Conservation (phyloP, 2,113 vertebrate species). For the Monarcha castaneiventris region DNA sequence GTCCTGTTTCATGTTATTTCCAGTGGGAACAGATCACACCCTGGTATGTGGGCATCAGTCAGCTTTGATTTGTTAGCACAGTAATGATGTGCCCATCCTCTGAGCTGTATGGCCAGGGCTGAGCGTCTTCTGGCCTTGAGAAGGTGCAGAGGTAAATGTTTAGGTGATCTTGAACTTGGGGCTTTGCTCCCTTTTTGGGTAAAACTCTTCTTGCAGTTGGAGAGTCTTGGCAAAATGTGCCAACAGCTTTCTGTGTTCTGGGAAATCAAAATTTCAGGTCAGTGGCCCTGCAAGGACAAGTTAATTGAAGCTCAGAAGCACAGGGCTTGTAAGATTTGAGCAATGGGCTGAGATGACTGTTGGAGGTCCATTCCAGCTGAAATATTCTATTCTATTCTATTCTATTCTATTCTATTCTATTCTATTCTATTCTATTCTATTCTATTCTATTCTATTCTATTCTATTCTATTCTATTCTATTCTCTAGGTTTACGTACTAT, state of each 20-base stretch:
- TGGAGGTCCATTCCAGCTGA: background rate
- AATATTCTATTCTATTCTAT: background rate
- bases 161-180: background rate
- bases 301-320: background rate
- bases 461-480: background rate
- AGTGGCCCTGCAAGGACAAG: background rate
- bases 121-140: background rate
- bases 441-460: background rate
- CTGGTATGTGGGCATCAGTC: rapidly evolving
- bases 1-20: background rate
- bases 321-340: background rate
- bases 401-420: background rate
- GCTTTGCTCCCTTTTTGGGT: background rate
- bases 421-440: background rate
- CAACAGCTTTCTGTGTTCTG: background rate
- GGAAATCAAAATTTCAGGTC: background rate
- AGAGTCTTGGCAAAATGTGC: background rate
- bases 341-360: background rate
- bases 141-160: background rate
- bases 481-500: rapidly evolving
- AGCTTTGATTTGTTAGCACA: background rate
- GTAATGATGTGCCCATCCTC: background rate
- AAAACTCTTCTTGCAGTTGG: background rate
- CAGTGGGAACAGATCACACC: background rate
- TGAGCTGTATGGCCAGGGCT: background rate